Conservation (phyloP, 2,888 invertebrate species). For the Leptogaster cylindrica region DNA sequence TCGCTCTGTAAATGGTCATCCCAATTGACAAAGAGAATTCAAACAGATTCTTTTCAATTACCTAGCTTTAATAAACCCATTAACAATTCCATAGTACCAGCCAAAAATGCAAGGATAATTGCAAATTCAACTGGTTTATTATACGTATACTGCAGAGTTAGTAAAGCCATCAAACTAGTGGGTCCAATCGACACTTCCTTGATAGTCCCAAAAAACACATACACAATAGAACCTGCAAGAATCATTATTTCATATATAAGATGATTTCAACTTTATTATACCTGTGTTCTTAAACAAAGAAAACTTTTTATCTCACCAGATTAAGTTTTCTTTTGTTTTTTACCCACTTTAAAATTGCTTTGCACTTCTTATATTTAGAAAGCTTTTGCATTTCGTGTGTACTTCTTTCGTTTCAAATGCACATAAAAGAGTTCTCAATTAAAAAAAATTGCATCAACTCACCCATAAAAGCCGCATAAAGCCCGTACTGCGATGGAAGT, state of each 20-base stretch:
- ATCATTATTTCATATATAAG: not conserved
- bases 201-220: conserved; percentile 85
- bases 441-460: no score
- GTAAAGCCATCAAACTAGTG: conserved; percentile 88
- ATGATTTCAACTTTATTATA: not conserved
- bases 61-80: conserved; percentile 86
- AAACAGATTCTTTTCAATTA: conserved; percentile 59
- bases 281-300: no score
- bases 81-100: conserved; percentile 76
- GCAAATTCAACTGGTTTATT: conserved; percentile 75
- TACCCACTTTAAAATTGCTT: no score
- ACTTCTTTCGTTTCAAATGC: no score
- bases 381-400: no score
- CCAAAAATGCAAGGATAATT: conserved; percentile 76
- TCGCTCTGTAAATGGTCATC: not conserved
- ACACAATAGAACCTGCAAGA: conserved; percentile 76
- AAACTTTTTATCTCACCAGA: no score
- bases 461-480: conserved; percentile 91
- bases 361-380: no score
- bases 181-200: conserved; percentile 91
- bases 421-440: no score
- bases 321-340: no score
- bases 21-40: not conserved
- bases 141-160: conserved; percentile 77
- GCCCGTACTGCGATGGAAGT: conserved; percentile 86